A percentile compares a stretch with the other conserved stretches of the same genome.
Evolutionary conservation across 64 coral and sea anemone species (phyloP).

Genomic region (Montipora sp.): DNA sequence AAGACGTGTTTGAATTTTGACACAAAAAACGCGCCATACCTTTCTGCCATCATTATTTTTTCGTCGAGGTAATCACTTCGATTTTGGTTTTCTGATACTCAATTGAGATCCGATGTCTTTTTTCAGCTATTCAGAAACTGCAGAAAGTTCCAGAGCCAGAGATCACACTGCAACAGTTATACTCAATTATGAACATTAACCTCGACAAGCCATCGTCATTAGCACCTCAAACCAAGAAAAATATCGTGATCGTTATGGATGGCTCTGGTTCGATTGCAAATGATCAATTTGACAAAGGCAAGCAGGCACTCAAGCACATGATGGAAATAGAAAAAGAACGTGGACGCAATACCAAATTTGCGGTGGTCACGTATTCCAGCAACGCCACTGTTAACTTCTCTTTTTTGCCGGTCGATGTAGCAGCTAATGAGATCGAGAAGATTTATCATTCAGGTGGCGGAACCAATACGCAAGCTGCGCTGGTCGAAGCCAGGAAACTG

Average conservation of each 20-base stretch:
- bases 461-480: conserved; percentile 54
- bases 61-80: too few species aligned
- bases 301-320: conserved; percentile 15
- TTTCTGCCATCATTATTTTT: too few species aligned
- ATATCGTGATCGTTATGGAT: conserved; percentile 50
- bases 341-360: conserved; percentile 15
- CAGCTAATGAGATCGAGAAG: neutral
- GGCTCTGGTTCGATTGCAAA: conserved; percentile 15
- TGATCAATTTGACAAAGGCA: conserved; percentile 14
- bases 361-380: conserved; percentile 16
- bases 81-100: too few species aligned
- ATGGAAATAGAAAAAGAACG: neutral
- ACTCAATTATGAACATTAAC: neutral
- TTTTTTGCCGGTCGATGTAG: conserved; percentile 8
- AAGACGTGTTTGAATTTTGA: too few species aligned
- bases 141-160: neutral
- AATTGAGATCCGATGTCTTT: too few species aligned
- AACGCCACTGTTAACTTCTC: conserved; percentile 3
- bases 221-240: neutral
- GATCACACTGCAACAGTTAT: conserved; percentile 7
- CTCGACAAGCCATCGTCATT: neutral
- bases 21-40: too few species aligned
- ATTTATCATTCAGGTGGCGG: conserved; percentile 13
- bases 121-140: conserved; percentile 9
- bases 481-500: conserved; percentile 23